These are phyloP conservation scores for Gadus macrocephalus DNA, from an alignment of 2,113 vertebrate genomes.

Conservation along the genomic window DNA sequence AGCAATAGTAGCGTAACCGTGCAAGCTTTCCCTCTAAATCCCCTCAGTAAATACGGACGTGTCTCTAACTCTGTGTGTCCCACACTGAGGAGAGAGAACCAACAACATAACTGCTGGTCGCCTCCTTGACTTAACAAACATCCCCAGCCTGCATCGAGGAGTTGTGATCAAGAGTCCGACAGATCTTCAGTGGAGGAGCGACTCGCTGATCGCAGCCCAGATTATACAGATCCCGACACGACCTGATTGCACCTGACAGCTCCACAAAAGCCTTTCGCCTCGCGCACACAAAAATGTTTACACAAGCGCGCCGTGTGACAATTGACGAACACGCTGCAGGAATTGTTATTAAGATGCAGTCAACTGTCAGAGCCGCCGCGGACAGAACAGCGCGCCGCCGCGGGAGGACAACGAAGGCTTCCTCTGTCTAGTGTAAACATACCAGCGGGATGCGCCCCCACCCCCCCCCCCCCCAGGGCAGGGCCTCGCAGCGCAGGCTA, in stretches of 20 bases:
- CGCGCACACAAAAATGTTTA: conserved; percentile 44
- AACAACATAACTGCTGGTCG: too few species aligned
- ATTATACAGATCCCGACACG: conserved; percentile 15
- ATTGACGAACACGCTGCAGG: conserved; percentile 50
- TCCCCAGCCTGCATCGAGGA: too few species aligned
- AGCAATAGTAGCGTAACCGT: too few species aligned
- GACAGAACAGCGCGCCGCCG: conserved; percentile 54
- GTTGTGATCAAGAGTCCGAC: too few species aligned
- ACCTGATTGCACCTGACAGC: conserved; percentile 37
- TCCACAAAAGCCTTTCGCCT: conserved; percentile 1
- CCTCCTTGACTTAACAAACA: too few species aligned
- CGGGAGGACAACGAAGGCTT: conserved; percentile 77
- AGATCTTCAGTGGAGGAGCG: too few species aligned
- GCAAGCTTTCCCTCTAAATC: too few species aligned
- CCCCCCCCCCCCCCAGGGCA: conserved; percentile 48
- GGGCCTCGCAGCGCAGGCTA: neutral
- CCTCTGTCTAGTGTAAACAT: conserved; percentile 80
- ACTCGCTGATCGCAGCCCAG: neutral
- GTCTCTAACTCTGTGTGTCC: too few species aligned
- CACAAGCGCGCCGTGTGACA: conserved; percentile 43
- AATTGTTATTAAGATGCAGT: conserved; percentile 64
- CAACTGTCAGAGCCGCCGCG: conserved; percentile 57
- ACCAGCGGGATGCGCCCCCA: conserved; percentile 74
- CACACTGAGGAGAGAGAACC: too few species aligned
- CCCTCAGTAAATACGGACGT: too few species aligned